A percentile compares a stretch with the other conserved stretches of the same genome.
These are phyloP conservation scores for Stramonita haemastoma DNA, from an alignment of 2,888 invertebrate species.

Conservation along the genomic window DNA sequence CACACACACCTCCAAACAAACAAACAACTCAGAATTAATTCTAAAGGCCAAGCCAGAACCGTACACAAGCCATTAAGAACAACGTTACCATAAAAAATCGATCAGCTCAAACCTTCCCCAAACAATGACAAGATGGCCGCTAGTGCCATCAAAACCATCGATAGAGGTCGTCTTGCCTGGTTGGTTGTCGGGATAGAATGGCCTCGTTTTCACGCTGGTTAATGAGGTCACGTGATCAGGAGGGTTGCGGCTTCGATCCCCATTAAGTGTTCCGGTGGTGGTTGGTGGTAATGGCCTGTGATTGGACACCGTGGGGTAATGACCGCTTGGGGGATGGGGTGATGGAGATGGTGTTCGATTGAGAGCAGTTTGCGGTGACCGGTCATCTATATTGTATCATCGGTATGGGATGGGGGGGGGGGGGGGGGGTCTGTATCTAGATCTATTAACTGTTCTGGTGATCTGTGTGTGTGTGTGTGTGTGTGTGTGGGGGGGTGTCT, in stretches of 20 bases:
- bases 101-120: not conserved
- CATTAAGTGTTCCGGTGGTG: not conserved
- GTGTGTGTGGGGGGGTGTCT: too few species aligned
- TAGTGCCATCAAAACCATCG: too few species aligned
- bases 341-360: not conserved
- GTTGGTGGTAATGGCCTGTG: too few species aligned
- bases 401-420: not conserved
- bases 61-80: too few species aligned
- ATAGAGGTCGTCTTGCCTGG: too few species aligned
- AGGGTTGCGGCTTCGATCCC: not conserved
- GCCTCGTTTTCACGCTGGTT: constrained; percentile 9
- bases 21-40: not conserved
- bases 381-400: not conserved
- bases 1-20: too few species aligned
- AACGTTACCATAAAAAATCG: not conserved
- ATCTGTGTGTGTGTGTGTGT: not conserved
- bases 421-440: too few species aligned
- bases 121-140: too few species aligned
- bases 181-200: not conserved
- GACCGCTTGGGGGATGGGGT: not conserved
- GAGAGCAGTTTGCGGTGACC: not conserved
- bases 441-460: not conserved
- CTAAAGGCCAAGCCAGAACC: not conserved
- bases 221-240: not conserved
- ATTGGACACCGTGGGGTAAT: not conserved